Evolutionary conservation across 2,888 invertebrate species (phyloP), one percentile per base, ranked within the genome.

Genomic region (Luffia ferchaultella): DNA sequence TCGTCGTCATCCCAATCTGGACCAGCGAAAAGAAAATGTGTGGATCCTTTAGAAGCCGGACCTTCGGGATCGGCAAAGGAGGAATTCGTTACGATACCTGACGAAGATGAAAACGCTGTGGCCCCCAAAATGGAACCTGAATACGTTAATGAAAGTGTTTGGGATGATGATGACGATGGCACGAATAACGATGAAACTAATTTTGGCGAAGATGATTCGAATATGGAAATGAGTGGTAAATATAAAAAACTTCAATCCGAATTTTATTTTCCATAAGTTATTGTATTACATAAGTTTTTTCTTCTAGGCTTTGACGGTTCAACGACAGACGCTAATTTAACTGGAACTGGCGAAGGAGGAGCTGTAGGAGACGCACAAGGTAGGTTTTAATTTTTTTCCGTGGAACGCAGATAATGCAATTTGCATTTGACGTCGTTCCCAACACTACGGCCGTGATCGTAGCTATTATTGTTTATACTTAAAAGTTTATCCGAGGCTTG

Each of bases 111-210:
- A 70, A 85, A 85, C 57, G 85, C 86, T 54, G 83, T 88, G 57
- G 87, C 88, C 62, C 88, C 88, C 20, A 88, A 88, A 86, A 87
- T 88, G 70, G 88, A 88, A 84, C 89, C 88, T 1, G 88, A 88
- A 73, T 88, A 88, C 70, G 82, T 86, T 44, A 88, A 88, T 55
- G 88, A 88, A 65, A 80, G 85, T 55, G 76, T 84, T 77, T 85
- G 85, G 83, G 85, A 85, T 55, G 84, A 85, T 53, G 88, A 87
- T 55, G 89, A 88, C 58, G 88, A 87, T 58, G 88, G 86, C 61
- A 76, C 87, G 20, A 87, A 86, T 53, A 88, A 88, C 62, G 88
- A 87, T 60, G 89, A 88, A 64, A 80, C 87, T 0, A 85, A 85
- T 61, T 88, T 88, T 60, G 88, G 88, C 62, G 88, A 88, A 73